Evolutionary conservation across 2,888 invertebrate species (phyloP), one percentile per base, ranked within the genome.

Genomic region (Eupithecia centaureata): DNA sequence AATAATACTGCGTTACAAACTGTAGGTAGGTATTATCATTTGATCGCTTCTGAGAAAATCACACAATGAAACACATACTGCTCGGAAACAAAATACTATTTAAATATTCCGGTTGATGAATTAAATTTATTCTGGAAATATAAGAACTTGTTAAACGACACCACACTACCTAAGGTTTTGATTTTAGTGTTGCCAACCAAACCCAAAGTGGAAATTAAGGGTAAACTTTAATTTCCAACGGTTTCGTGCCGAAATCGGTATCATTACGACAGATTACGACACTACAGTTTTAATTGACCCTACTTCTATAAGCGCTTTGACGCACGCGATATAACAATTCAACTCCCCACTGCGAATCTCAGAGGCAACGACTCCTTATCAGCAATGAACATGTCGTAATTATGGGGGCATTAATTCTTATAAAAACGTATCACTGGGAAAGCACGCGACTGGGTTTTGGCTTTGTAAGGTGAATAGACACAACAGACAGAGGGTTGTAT

Each of bases 381-480:
- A 81, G 79, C 84, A 87, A 88, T 87, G 83, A 86, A 84, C 85
- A 87, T 84, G 82, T 84, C 82, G 81, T 85, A 78, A 86, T 79
- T 82, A 81, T 76, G 75, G 79, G 81, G 81, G 82, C 78, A 82
- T 84, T 86, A 83, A 87, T 84, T 86, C 81, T 80, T 83, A 79
- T 82, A 82, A 87, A 91, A 87, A 87, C 87, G 87, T 87, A 89
- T 89, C 84, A 85, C n/a, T 32, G 81, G 79, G 80, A 78, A 83
- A 77, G 81, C 86, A 85, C 85, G 83, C 85, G 81, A 74, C 79
- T 78, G 71, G 76, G 70, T 68, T 76, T 67, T 35, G 54, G 65
- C 33, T 67, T 47, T 68, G 60, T 61, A 52, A 64, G n/a, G 33
- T 65, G 64, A 67, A 68, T 42, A 62, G 64, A 65, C 65, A 61